phyloP scores from a whole-genome alignment of 2,113 vertebrate species.

The Arenaria interpres region DNA sequence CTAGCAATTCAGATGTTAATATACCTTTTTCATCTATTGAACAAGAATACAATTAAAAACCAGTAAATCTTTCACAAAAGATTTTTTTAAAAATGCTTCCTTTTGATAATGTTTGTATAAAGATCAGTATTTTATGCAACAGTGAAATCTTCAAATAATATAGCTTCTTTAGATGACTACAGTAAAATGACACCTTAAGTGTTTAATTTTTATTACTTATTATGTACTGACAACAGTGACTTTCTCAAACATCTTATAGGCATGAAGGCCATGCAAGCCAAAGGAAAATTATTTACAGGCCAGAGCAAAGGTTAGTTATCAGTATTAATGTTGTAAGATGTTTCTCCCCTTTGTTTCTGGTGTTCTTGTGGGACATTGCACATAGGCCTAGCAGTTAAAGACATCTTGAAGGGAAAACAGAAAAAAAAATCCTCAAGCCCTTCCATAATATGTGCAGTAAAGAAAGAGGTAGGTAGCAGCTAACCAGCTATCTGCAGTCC shows the following conservation, averaged over 20 bases:
- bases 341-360: neutral
- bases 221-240: neutral
- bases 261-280: neutral
- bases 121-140: neutral
- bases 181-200: neutral
- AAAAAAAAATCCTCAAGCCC: neutral
- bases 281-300: neutral
- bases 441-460: neutral
- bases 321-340: neutral
- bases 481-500: neutral
- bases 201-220: neutral
- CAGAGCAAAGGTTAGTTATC: neutral
- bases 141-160: neutral
- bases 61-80: neutral
- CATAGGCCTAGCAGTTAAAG: neutral
- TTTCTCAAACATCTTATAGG: neutral
- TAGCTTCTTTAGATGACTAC: neutral
- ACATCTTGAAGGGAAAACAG: neutral
- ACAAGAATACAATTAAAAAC: neutral
- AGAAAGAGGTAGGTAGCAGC: neutral
- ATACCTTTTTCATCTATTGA: neutral
- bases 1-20: neutral
- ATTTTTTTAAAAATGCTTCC: neutral
- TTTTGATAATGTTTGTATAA: neutral
- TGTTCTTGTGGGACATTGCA: neutral